Evolutionary conservation across 2,888 invertebrate genomes (phyloP), one percentile per base, ranked within the genome.

Genomic region (Elgonia sp.): DNA sequence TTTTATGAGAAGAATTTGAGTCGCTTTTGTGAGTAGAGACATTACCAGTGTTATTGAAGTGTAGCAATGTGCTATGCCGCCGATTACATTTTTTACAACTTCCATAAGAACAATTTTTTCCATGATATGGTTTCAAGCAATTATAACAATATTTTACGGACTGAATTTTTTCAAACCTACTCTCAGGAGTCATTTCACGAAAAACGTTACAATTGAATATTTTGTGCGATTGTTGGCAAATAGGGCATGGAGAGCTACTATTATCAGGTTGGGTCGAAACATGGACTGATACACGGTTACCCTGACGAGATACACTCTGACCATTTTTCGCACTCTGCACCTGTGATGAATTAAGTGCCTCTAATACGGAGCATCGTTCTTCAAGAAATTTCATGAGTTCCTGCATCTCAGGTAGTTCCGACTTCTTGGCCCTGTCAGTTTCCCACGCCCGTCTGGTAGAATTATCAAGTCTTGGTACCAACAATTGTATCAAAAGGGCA

Each of bases 121-220:
- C 75, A 50, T 75, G 75, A 46, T 46, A 75, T 8, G 75, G 75
- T 9, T 50, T 75, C 9, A 75, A 42, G n/a, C 75, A 75, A 46
- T 62, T 62, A n/a, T 29, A 42, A 62, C 75, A 75, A 3, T 21
- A 50, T 20, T 18, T 46, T 2, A 62, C 6, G 18, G 40, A 39
- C 18, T 62, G 62, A 6, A 62, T 62, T n/a, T 50, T 46, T 42
- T 62, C 29, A 21, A 62, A 62, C 29, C 75, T 20, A 9, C 29
- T 29, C 4, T 62, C 46, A 50, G 50, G 16, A n/a, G 62, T 29
- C 75, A 75, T 46, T n/a, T 62, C 50, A 16, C 62, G 60, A 46
- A 75, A 75, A 18, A 20, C 3, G 0, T 46, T 75, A 29, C 75
- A 75, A 4, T 62, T 20, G 37, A 53, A 76, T 1, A 76, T 53